These are phyloP conservation scores for Hyposoter dolosus DNA, from an alignment of 2,888 invertebrate species.

Conservation along the genomic window DNA sequence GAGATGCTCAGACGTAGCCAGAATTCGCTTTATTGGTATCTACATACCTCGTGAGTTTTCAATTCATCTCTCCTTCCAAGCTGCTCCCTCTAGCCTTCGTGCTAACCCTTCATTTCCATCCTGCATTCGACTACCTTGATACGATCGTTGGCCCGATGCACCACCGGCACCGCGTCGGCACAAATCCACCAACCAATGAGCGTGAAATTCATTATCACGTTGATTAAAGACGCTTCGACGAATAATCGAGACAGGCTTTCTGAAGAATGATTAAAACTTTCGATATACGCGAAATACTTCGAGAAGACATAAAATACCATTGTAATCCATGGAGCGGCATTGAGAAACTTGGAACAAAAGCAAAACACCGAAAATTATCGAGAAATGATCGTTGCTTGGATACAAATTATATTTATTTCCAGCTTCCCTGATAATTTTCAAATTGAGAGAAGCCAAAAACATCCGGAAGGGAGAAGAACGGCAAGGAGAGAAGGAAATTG, in stretches of 20 bases:
- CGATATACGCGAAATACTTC: background rate
- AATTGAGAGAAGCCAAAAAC: background rate
- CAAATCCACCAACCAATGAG: background rate
- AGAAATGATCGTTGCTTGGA: too few relatives aligned
- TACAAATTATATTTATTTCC: too few relatives aligned
- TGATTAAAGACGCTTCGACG: slow-evolving; percentile 13
- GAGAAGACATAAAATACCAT: background rate
- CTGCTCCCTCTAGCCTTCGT: slow-evolving; percentile 34
- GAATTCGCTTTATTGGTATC: slow-evolving; percentile 82
- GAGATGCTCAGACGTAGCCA: slow-evolving; percentile 75
- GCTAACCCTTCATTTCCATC: slow-evolving; percentile 21
- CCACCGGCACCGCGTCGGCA: background rate
- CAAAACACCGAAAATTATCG: background rate
- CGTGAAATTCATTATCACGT: slow-evolving; percentile 37
- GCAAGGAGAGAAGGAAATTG: background rate
- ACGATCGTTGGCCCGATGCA: background rate
- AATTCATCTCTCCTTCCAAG: slow-evolving; percentile 45
- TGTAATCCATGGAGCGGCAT: background rate
- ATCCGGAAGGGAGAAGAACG: background rate
- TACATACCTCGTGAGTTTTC: slow-evolving; percentile 80
- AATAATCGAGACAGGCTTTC: background rate
- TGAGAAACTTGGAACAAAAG: background rate
- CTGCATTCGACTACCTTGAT: slow-evolving; percentile 13
- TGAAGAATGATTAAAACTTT: background rate
- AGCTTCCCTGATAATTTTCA: background rate